Conservation (phyloP, 2,113 vertebrate species). For the Pristiophorus japonicus region DNA sequence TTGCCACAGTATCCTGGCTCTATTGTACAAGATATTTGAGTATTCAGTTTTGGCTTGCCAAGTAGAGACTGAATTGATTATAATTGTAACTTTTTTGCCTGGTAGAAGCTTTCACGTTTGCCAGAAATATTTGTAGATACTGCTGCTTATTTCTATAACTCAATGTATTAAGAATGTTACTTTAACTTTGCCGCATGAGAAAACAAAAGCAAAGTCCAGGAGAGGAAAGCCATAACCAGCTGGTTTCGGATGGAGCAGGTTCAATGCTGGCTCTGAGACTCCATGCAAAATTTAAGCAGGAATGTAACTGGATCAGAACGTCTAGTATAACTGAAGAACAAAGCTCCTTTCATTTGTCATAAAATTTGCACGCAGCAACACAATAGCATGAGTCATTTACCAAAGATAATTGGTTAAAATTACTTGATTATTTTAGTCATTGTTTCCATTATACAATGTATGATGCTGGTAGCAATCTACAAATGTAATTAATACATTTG, state of each 20-base stretch:
- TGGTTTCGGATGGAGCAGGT: not conserved
- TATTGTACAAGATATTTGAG: slow-evolving; percentile 20
- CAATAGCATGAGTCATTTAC: slow-evolving; percentile 27
- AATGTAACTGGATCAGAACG: slow-evolving; percentile 28
- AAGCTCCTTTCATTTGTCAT: slow-evolving; percentile 11
- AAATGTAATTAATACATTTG: slow-evolving; percentile 8
- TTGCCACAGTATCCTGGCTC: not conserved
- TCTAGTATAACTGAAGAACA: slow-evolving; percentile 22
- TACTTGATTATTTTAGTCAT: slow-evolving; percentile 19
- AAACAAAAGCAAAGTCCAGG: not conserved
- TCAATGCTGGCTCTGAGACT: not conserved
- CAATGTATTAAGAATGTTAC: not conserved
- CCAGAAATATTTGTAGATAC: not conserved
- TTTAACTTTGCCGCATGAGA: not conserved
- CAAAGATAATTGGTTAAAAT: slow-evolving; percentile 19
- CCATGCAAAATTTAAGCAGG: slow-evolving; percentile 19
- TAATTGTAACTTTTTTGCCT: not conserved
- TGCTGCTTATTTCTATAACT: not conserved
- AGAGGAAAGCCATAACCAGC: not conserved
- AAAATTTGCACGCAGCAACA: slow-evolving; percentile 15
- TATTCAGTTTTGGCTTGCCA: not conserved
- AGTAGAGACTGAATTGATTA: slow-evolving; percentile 1
- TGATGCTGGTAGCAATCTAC: slow-evolving; percentile 14
- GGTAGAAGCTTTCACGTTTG: not conserved
- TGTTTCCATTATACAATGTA: not conserved